These are phyloP conservation scores for Oryctolagus cuniculus DNA, from an alignment of 2,113 vertebrate genomes.

Conservation along the genomic window mOryCun1.1 NC_091438.1:111112501-111113000, in stretches of 20 bases:
- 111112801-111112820: background rate
- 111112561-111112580: background rate
- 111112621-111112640: background rate
- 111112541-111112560: background rate
- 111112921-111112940: slow-evolving; percentile 48
- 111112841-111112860: background rate
- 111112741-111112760: background rate
- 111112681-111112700: background rate
- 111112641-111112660: slow-evolving; percentile 5
- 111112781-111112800: background rate
- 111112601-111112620: background rate
- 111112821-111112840: background rate
- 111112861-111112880: slow-evolving; percentile 48
- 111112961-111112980: slow-evolving; percentile 53
- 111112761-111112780: background rate
- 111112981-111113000: slow-evolving; percentile 53
- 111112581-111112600: background rate
- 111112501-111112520: too few species aligned
- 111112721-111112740: too few species aligned
- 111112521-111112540: background rate
- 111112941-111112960: slow-evolving; percentile 51
- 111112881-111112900: slow-evolving; percentile 50
- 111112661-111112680: background rate
- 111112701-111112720: background rate
- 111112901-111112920: slow-evolving; percentile 46